Percentiles rank a stretch among this genome's conserved stretches.
Evolutionary conservation across 2,113 vertebrate genomes (phyloP).

Genomic region (Cynopterus brachyotis): DNA sequence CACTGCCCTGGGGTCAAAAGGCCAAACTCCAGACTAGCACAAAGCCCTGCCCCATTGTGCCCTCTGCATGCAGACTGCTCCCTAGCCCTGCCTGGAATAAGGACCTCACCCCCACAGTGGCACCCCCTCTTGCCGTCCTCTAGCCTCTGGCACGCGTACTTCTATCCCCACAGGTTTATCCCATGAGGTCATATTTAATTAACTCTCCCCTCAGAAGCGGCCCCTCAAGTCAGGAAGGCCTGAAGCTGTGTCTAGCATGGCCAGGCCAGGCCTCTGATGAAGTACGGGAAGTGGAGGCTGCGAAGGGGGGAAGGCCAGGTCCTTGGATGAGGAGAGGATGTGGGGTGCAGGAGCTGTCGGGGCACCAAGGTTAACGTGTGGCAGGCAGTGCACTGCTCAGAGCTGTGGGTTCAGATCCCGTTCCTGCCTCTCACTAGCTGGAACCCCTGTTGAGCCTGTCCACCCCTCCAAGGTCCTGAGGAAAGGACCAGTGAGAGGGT

Average conservation of each 20-base stretch:
- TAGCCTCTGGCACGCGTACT: neutral
- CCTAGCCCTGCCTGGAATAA: neutral
- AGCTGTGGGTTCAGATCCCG: neutral
- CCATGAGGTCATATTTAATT: neutral
- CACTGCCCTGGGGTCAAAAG: neutral
- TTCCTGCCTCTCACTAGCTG: neutral
- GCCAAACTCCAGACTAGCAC: neutral
- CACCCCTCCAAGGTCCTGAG: neutral
- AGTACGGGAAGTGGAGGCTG: neutral
- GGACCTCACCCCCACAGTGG: too few species aligned
- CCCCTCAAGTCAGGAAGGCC: neutral
- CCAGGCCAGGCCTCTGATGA: neutral
- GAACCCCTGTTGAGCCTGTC: neutral
- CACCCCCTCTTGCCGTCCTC: neutral
- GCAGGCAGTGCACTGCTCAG: neutral
- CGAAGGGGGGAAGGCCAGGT: neutral
- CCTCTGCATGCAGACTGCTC: neutral
- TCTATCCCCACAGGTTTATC: neutral
- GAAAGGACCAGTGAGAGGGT: neutral
- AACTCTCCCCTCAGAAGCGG: neutral
- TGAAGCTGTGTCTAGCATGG: neutral
- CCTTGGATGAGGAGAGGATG: neutral
- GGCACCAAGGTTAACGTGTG: neutral
- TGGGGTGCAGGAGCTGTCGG: neutral
- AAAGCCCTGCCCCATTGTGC: neutral